Percentiles rank a stretch among this genome's conserved stretches.
phyloP scores from a whole-genome alignment of 1,140 invertebrate species.

The Drosophila murphyi region DNA sequence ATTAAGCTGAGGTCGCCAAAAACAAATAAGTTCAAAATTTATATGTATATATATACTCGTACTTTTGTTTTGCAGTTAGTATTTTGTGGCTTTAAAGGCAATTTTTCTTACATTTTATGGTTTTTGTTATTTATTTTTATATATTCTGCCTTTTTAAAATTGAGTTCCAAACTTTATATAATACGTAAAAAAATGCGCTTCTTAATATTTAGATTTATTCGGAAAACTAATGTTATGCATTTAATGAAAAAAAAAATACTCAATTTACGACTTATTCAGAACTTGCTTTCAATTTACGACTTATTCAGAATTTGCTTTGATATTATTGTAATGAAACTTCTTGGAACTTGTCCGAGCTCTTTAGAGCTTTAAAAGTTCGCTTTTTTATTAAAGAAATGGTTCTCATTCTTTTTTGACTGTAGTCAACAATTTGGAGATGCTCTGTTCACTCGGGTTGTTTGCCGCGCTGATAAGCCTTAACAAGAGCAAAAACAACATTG shows the following conservation, averaged over 20 bases:
- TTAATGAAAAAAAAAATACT: too few species aligned
- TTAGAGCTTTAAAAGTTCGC: slow-evolving; percentile 14
- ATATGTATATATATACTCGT: too few species aligned
- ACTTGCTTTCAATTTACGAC: too few species aligned
- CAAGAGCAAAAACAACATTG: slow-evolving; percentile 25
- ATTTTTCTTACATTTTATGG: too few species aligned
- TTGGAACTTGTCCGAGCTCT: not conserved
- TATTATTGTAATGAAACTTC: not conserved
- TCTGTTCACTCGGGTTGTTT: slow-evolving; percentile 12
- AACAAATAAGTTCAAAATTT: not conserved
- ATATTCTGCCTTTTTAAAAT: not conserved
- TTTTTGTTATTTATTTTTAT: too few species aligned
- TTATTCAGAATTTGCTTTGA: not conserved
- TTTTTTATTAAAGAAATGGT: not conserved
- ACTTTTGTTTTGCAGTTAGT: not conserved
- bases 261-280: too few species aligned
- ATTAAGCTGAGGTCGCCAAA: slow-evolving; percentile 23
- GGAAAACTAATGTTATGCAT: too few species aligned
- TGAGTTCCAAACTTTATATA: not conserved
- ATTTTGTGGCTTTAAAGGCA: not conserved
- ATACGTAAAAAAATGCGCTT: too few species aligned
- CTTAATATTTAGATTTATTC: too few species aligned
- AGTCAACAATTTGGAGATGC: slow-evolving; percentile 28
- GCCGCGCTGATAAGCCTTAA: slow-evolving; percentile 61
- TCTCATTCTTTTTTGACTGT: slow-evolving; percentile 3